Evolutionary conservation across 2,113 vertebrate genomes (phyloP).

Genomic region (Euleptes europaea): DNA sequence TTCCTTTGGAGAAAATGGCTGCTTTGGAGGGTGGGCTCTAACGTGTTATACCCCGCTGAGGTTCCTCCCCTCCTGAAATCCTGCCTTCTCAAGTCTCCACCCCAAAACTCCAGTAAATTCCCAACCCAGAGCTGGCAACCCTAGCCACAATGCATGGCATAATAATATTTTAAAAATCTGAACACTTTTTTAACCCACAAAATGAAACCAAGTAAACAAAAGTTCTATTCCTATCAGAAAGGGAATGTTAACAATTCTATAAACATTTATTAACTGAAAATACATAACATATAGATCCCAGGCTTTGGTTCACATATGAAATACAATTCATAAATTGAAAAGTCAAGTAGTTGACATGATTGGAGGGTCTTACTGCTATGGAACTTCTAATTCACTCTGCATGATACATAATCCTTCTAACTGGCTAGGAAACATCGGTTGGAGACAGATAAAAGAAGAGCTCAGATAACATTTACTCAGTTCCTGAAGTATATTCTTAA

Average conservation of each 20-base stretch:
- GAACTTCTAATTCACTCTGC: not conserved
- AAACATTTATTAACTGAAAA: not conserved
- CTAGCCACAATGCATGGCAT: too few relatives aligned
- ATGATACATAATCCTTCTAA: not conserved
- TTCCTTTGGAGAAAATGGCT: too few relatives aligned
- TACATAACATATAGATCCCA: not conserved
- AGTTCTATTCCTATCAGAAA: not conserved
- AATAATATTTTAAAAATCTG: too few relatives aligned
- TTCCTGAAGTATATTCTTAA: not conserved
- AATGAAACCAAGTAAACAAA: too few relatives aligned
- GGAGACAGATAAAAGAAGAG: not conserved
- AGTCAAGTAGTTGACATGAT: not conserved
- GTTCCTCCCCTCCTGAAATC: too few relatives aligned
- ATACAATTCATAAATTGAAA: not conserved
- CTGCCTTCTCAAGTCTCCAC: too few relatives aligned
- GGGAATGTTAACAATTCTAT: not conserved
- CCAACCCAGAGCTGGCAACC: too few relatives aligned
- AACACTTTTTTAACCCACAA: too few relatives aligned
- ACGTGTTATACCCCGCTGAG: too few relatives aligned
- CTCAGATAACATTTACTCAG: not conserved
- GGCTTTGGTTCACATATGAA: not conserved
- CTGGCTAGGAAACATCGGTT: too few relatives aligned
- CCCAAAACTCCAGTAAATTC: too few relatives aligned
- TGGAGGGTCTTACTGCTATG: not conserved
- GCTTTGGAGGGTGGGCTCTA: too few relatives aligned